Base-by-base conservation (phyloP, 2,888 invertebrate genomes). In the Drosophila lutescens region DNA sequence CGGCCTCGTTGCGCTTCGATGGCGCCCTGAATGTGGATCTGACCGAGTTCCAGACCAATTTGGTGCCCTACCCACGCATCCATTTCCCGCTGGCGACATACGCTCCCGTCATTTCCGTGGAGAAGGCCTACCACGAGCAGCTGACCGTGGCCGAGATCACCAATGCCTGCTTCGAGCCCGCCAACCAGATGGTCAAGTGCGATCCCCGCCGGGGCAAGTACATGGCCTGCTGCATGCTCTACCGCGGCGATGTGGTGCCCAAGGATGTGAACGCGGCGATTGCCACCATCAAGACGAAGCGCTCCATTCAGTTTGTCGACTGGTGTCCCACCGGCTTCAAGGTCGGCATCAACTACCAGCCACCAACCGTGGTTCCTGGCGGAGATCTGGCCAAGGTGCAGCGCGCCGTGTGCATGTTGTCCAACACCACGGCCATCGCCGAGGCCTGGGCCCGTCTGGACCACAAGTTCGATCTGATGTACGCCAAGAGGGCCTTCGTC, bases 381-480 rank as follows among this genome's bases (percentile, higher is more conserved):
- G 98, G 97, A 0, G 98, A 98, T 92, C 93, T 97, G 88, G 98
- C 98, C 73, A 98, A 97, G 93, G 98, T 98, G 2, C 97, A 97
- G 91, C 95, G 98, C 56, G 98, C 98, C 13, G 98, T 98, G 9
- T 98, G 98, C 94, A 98, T 98, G 98, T 93, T 98, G 91, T 97
- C 97, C 88, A 98, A 98, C 93, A 98, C 98, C 51, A 98, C 98
- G 1, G 98, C 98, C 77, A 98, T 98, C 89, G 98, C 98, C 4
- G 98, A 98, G 91, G 98, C 98, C 34, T 98, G 98, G 98, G 98
- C 97, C 59, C 95, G 97, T 83, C 93, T 98, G 69, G 97, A 98
- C 93, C 97, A 97, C 92, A 98, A 98, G 92, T 98, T 98, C 91
- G 98, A 98, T 93, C 93, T 98, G 86, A 98, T 98, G 98, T 98